Conservation (phyloP, 2,113 vertebrate species). For the rabbit (Oryctolagus cuniculus) region DNA sequence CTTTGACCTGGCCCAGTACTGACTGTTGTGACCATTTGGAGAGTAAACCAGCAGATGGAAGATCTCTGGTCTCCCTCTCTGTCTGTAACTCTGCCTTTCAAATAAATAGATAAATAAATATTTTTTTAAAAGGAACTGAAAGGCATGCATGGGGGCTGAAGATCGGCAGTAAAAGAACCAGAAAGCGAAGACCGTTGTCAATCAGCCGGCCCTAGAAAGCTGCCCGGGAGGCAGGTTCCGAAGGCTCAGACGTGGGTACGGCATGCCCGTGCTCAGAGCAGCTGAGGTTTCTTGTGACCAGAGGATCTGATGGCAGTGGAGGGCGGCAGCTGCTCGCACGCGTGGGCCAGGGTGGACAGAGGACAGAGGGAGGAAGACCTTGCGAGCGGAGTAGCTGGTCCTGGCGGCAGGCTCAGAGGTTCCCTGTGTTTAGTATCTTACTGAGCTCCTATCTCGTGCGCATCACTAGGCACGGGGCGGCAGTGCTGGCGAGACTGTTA, state of each 20-base stretch:
- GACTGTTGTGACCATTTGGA: no score
- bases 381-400: neutral
- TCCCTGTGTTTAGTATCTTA: neutral
- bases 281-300: neutral
- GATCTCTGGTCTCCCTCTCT: no score
- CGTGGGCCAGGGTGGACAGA: neutral
- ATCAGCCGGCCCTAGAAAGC: no score
- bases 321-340: no score
- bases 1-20: no score
- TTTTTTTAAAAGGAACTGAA: no score
- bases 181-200: neutral
- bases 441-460: neutral
- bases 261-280: neutral
- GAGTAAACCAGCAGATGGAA: no score
- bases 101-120: no score
- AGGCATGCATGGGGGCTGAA: neutral
- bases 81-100: no score
- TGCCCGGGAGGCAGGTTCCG: neutral
- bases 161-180: neutral
- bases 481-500: neutral
- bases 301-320: neutral
- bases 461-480: neutral
- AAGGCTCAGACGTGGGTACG: neutral
- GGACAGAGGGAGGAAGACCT: accelerated
- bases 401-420: neutral